phyloP scores from a whole-genome alignment of 2,113 vertebrate genomes.

The Campylomormyrus numenius region DNA sequence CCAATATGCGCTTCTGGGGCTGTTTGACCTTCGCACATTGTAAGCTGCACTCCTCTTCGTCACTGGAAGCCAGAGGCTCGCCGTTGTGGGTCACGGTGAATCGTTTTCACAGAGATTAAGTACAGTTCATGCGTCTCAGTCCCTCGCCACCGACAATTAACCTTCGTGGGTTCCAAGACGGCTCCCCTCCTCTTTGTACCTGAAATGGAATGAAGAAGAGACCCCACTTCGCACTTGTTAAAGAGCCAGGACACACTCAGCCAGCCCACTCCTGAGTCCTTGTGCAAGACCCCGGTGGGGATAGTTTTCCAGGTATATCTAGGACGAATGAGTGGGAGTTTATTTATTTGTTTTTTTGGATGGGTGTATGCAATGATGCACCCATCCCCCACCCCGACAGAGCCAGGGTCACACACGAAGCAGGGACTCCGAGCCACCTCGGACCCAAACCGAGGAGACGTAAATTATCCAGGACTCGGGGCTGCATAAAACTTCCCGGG shows the following conservation, averaged over 20 bases:
- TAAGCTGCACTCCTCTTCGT: neutral
- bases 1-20: neutral
- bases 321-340: neutral
- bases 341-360: neutral
- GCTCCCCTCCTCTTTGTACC: neutral
- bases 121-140: neutral
- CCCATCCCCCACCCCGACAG: neutral
- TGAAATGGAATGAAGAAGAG: neutral
- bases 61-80: neutral
- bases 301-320: neutral
- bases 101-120: neutral
- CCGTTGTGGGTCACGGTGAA: neutral
- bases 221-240: neutral
- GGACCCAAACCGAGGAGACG: neutral
- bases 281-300: neutral
- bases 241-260: neutral
- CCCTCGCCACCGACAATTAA: neutral
- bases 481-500: neutral
- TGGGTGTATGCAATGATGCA: neutral
- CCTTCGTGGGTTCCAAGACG: neutral
- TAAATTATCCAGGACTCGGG: conserved; percentile 6
- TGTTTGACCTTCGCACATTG: neutral
- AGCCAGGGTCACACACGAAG: neutral
- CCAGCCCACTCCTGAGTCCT: neutral
- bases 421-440: neutral